Evolutionary conservation across 2,888 invertebrate genomes (phyloP), one percentile per base, ranked within the genome.

Genomic region (Acleris cristana): DNA sequence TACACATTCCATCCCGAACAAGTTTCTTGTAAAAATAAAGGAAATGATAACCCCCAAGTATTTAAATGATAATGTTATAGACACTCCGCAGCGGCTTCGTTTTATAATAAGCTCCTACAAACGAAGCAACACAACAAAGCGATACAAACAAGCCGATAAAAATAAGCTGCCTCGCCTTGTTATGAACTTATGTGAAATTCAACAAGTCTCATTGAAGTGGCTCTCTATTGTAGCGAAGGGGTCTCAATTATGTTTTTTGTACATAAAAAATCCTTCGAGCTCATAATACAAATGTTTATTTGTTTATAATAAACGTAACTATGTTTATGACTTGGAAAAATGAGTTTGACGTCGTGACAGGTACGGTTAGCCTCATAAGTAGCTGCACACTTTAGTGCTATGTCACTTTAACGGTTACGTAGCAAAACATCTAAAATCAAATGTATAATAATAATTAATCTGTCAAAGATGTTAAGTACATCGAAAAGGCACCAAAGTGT

Each of bases 131-230:
- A n/a, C n/a, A n/a, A n/a, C n/a, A n/a, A n/a, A n/a, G 60, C 23
- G 49, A 64, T 53, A 58, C 60, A 40, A 59, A 65, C 58, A 52
- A 59, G 59, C 54, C 12, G n/a, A 65, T 59, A 54, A 45, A 60
- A 65, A 54, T 65, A 49, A 59, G 53, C 18, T 40, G 3, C 45
- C 60, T 65, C 55, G 16, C 45, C 60, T 65, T 60, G 60, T 60
- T 51, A 60, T 26, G 55, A 55, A 60, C 60, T 61, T 30, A 44
- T 49, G 58, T 59, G 54, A 30, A 60, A 65, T 55, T 59, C 55
- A 54, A 65, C 49, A 40, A 40, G 40, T 40, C 40, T 40, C 40
- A 40, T 14, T 40, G 40, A 40, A 40, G 40, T 40, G 40, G 40
- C 44, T 49, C 30, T 59, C 40, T 55, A 34, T 65, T 21, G 44